Evolutionary conservation across 2,797 vertebrate genomes (phyloP).

Genomic region (Darevskia nairensis): DNA sequence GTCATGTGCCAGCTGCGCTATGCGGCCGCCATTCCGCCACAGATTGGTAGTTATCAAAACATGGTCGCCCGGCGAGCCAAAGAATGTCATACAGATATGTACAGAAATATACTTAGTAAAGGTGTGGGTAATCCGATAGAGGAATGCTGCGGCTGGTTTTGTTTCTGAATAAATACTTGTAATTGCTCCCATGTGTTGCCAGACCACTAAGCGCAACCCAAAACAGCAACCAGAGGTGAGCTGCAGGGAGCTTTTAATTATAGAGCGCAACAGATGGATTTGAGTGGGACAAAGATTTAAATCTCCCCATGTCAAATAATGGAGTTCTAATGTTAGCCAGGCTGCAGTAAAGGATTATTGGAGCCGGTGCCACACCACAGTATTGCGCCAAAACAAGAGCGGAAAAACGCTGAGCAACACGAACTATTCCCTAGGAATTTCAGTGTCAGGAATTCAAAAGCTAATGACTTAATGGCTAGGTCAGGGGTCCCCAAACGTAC

Average conservation of each 20-base stretch:
- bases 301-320: constrained; percentile 15
- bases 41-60: constrained; percentile 47
- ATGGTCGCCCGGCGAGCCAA: constrained; percentile 14
- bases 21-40: constrained; percentile 6
- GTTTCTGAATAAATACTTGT: background rate
- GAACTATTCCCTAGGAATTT: constrained; percentile 25
- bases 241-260: constrained; percentile 20
- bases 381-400: constrained; percentile 26
- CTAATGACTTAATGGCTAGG: constrained; percentile 31
- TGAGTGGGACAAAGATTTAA: constrained; percentile 37
- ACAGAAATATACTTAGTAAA: constrained; percentile 35
- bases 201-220: constrained; percentile 24
- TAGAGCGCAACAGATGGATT: background rate
- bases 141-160: constrained; percentile 15
- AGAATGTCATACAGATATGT: constrained; percentile 23
- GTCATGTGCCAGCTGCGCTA: constrained; percentile 30
- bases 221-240: background rate
- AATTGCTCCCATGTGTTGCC: constrained; percentile 29
- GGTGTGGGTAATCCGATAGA: constrained; percentile 36
- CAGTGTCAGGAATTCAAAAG: background rate
- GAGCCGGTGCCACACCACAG: background rate
- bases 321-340: constrained; percentile 14
- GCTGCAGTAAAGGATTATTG: constrained; percentile 20
- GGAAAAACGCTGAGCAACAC: constrained; percentile 9
- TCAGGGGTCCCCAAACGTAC: too few species aligned